phyloP scores from a whole-genome alignment of 2,797 vertebrate species.

The Eurystomus glaucurus region DNA sequence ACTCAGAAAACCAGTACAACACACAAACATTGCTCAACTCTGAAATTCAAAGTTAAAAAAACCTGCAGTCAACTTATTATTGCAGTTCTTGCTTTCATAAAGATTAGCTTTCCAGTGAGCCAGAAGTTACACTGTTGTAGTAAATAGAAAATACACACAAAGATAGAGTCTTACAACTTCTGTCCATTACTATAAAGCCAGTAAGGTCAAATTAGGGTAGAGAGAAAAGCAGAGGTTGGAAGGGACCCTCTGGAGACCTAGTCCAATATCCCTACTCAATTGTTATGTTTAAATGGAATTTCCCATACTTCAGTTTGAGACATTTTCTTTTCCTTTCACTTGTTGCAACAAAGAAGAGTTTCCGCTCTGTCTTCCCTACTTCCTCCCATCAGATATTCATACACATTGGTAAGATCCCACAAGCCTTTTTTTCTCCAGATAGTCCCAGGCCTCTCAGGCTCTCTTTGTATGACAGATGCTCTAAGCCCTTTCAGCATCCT shows the following conservation, averaged over 20 bases:
- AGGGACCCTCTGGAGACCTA: neutral
- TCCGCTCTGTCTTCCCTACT: neutral
- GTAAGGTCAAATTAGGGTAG: neutral
- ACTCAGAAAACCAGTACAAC: neutral
- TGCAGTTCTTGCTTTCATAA: neutral
- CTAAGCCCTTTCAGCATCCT: neutral
- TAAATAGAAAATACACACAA: neutral
- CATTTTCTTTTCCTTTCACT: neutral
- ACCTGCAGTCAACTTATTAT: neutral
- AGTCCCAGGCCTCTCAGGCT: neutral
- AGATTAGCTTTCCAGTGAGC: neutral
- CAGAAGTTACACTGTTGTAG: neutral
- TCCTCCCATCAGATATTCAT: neutral
- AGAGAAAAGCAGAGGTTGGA: neutral
- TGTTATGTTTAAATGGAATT: neutral
- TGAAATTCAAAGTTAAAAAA: neutral
- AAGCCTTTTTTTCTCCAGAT: neutral
- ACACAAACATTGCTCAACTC: neutral
- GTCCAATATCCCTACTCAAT: neutral
- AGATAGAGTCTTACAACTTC: neutral
- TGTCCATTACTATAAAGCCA: neutral
- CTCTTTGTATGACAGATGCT: neutral
- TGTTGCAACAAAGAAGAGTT: accelerated
- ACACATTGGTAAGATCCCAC: neutral
- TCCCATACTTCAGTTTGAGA: neutral